Evolutionary conservation across 1,140 invertebrate genomes (phyloP), one percentile per base, ranked within the genome.

Genomic region (Bombus picipes): DNA sequence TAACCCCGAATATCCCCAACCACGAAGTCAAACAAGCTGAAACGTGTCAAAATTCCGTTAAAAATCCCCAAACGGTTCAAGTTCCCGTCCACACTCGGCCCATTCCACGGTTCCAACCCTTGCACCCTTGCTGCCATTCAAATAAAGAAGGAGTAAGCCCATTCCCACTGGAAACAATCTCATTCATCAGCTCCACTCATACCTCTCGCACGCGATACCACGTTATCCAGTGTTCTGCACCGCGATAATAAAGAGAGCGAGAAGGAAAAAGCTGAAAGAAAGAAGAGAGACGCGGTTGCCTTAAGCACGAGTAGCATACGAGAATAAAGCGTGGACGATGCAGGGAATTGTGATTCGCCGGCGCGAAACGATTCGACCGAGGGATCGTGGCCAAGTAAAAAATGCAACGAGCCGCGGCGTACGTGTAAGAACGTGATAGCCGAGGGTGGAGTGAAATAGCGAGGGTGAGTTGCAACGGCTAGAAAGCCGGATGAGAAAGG

Each of bases 371-470:
- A 39, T 65, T 65, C 57, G n/a, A 25, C n/a, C 5, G 28, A n/a
- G 41, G n/a, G 18, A 39, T 37, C 41, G 28, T 39, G 15, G 32
- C 25, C 37, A 28, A 41, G 47, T 83, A 76, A 83, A 83, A 83
- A 83, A 76, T 83, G 73, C 72, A 83, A 76, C 81, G 57, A 53
- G 71, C 53, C 53, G 9, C 32, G 32, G 32, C 22, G 39, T 66
- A 34, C 57, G 15, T 68, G 65, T 32, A 57, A 32, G 47, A 76
- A 57, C 74, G 37, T 41, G 41, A 41, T 32, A 32, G 22, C 39
- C 12, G 43, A 37, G 39, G n/a, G n/a, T 73, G 32, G 32, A 15
- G 13, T 5, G 22, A 32, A 37, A 34, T 15, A 10, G 3, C 4
- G 4, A 12, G 13, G 32, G 41, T 18, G 37, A 4, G n/a, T 34